phyloP scores from a whole-genome alignment of 2,797 vertebrate species.

The Tamandua tetradactyla region DNA sequence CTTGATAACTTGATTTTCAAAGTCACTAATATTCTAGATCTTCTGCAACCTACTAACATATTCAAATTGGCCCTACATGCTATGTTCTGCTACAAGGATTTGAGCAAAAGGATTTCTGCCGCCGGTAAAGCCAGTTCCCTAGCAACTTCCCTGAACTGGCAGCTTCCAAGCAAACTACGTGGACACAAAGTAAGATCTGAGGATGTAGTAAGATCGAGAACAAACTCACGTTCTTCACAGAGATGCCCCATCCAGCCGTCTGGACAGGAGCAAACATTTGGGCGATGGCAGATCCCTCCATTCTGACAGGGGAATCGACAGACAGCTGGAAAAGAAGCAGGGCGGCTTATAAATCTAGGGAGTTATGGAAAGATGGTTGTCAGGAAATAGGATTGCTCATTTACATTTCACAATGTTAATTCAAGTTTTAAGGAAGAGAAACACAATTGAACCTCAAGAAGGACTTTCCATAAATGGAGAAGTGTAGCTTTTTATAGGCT shows the following conservation, averaged over 20 bases:
- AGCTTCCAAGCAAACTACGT: neutral
- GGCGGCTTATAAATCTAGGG: neutral
- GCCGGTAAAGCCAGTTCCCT: neutral
- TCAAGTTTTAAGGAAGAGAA: conserved; percentile 30
- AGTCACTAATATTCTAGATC: neutral
- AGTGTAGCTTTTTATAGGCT: neutral
- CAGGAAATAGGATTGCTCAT: neutral
- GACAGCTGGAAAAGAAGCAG: conserved; percentile 87
- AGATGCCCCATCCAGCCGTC: conserved; percentile 98
- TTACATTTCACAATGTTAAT: neutral
- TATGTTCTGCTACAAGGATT: neutral
- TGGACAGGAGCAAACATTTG: conserved; percentile 94
- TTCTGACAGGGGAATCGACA: conserved; percentile 97
- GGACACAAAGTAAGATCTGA: neutral
- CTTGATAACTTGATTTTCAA: neutral
- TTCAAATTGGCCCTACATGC: neutral
- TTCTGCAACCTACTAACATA: neutral
- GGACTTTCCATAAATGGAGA: neutral
- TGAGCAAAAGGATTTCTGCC: neutral
- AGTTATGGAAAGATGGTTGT: neutral
- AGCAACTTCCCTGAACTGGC: neutral
- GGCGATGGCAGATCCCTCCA: conserved; percentile 94
- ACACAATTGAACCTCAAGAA: neutral
- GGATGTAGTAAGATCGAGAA: neutral
- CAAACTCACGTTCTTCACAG: conserved; percentile 95